phyloP scores from a whole-genome alignment of 2,113 vertebrate species.

The Megaptera novaeangliae region DNA sequence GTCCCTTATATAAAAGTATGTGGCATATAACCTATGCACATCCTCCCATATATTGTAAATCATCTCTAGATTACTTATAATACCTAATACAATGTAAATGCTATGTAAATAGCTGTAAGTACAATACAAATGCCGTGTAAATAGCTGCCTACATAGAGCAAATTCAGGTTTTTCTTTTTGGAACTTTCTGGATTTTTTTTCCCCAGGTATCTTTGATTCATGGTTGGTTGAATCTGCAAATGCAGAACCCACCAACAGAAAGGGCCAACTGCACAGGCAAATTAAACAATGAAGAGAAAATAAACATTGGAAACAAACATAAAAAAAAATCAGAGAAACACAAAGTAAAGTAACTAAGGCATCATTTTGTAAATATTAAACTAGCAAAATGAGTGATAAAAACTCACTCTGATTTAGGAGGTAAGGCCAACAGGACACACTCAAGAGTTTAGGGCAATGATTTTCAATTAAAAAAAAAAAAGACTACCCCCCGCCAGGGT shows the following conservation, averaged over 20 bases:
- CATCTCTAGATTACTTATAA: neutral
- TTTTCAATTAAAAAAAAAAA: neutral
- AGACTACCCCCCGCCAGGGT: neutral
- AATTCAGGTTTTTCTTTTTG: neutral
- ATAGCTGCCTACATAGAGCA: neutral
- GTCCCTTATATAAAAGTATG: neutral
- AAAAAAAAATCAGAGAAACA: neutral
- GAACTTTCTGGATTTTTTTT: neutral
- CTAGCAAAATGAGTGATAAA: conserved; percentile 11
- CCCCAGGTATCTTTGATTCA: neutral
- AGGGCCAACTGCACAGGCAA: neutral
- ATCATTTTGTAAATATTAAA: neutral
- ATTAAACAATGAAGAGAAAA: conserved; percentile 28
- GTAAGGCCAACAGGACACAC: neutral
- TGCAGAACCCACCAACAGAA: neutral
- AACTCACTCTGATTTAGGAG: neutral
- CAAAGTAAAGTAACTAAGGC: neutral
- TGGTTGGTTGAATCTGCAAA: neutral
- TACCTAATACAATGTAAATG: neutral
- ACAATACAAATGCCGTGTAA: neutral
- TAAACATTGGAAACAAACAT: neutral
- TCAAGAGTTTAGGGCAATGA: neutral
- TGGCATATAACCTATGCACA: neutral
- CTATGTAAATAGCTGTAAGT: neutral
- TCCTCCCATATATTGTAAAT: neutral